These are phyloP conservation scores for Pungitius pungitius DNA, from an alignment of 2,113 vertebrate species.

Conservation along the genomic window DNA sequence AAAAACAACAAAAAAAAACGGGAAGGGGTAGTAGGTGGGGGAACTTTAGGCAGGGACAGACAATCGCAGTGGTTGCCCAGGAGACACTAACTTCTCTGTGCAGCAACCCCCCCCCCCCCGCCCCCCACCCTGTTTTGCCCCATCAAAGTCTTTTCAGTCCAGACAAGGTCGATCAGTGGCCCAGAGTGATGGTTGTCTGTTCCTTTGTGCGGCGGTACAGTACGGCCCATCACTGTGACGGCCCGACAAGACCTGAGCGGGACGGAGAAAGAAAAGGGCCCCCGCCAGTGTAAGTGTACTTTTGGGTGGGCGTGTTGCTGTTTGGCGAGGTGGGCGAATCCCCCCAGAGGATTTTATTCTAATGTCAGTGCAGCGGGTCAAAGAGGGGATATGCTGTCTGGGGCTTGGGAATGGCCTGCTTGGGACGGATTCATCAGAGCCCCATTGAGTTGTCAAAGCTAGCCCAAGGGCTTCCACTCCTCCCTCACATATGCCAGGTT, in stretches of 20 bases:
- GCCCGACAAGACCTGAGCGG: slow-evolving; percentile 73
- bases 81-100: slow-evolving; percentile 82
- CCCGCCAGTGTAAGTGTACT: slow-evolving; percentile 65
- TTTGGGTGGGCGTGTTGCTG: slow-evolving; percentile 75
- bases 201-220: slow-evolving; percentile 81
- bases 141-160: slow-evolving; percentile 81
- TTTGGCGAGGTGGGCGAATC: slow-evolving; percentile 56
- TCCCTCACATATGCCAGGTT: slow-evolving; percentile 71
- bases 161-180: slow-evolving; percentile 78
- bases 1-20: slow-evolving; percentile 54
- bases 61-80: slow-evolving; percentile 83
- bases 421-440: slow-evolving; percentile 71
- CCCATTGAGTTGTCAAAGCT: slow-evolving; percentile 74
- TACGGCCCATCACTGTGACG: slow-evolving; percentile 77
- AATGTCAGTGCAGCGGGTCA: slow-evolving; percentile 69
- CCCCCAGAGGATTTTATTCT: slow-evolving; percentile 65
- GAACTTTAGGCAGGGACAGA: slow-evolving; percentile 76
- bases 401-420: slow-evolving; percentile 71
- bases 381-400: slow-evolving; percentile 73
- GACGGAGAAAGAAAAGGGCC: slow-evolving; percentile 66
- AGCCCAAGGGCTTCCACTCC: slow-evolving; percentile 61
- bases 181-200: slow-evolving; percentile 83
- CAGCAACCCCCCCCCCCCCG: slow-evolving; percentile 57
- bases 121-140: slow-evolving; percentile 63
- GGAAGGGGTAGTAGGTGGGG: slow-evolving; percentile 70